phyloP scores from a whole-genome alignment of 2,113 vertebrate species.

The Ovis canadensis region DNA sequence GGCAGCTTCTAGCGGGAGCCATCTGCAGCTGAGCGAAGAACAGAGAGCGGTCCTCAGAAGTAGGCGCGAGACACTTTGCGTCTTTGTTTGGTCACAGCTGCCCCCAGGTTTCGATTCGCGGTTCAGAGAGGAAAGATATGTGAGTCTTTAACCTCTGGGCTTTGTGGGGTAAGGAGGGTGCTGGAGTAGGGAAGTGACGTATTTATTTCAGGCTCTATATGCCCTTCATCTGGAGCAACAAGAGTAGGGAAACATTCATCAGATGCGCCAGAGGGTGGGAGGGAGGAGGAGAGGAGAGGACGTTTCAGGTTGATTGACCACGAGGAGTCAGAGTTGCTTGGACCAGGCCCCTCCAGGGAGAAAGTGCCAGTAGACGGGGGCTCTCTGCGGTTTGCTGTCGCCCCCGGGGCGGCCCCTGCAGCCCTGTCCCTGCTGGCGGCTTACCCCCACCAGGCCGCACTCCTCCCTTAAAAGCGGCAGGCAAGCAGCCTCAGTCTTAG shows the following conservation, averaged over 20 bases:
- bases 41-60: not conserved
- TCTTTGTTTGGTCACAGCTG: not conserved
- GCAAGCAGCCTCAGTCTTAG: too few relatives aligned
- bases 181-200: conserved; percentile 31
- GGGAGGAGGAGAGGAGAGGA: not conserved
- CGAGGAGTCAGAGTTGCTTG: not conserved
- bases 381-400: not conserved
- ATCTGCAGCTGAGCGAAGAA: not conserved
- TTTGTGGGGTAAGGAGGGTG: conserved; percentile 31
- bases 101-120: not conserved
- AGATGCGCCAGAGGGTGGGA: conserved; percentile 25
- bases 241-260: conserved; percentile 53
- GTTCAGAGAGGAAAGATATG: conserved; percentile 6
- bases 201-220: conserved; percentile 44
- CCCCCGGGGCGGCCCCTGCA: not conserved
- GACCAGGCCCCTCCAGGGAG: not conserved
- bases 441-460: rapidly evolving
- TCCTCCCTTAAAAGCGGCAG: rapidly evolving
- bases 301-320: conserved; percentile 2
- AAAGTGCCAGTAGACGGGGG: not conserved
- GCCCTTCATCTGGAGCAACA: not conserved
- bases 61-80: not conserved
- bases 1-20: not conserved
- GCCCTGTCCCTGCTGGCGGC: rapidly evolving
- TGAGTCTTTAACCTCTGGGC: conserved; percentile 24